Evolutionary conservation across 2,888 invertebrate species (phyloP).

Genomic region (Epirrhoe alternata): DNA sequence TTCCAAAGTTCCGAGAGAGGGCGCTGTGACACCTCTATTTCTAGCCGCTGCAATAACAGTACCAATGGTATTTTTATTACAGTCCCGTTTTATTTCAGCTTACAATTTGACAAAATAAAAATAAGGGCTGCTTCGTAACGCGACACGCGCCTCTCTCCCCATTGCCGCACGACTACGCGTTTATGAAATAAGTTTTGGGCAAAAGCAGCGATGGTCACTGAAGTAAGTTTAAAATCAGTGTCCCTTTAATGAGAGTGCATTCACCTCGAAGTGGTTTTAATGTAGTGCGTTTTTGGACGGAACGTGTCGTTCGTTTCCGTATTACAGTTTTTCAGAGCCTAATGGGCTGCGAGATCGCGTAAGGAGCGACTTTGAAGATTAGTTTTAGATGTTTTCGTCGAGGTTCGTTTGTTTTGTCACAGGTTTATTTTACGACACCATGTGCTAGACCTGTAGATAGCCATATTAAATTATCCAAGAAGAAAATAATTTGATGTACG

Average conservation of each 20-base stretch:
- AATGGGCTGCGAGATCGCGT: conserved; percentile 45
- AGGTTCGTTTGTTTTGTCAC: conserved; percentile 9
- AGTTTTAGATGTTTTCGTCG: conserved; percentile 27
- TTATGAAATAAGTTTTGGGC: not conserved
- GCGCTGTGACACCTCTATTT: conserved; percentile 72
- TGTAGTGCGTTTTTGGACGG: conserved; percentile 72
- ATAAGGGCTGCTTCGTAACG: conserved; percentile 73
- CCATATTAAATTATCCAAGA: not conserved
- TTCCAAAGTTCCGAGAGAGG: conserved; percentile 48
- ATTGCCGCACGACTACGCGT: conserved; percentile 7
- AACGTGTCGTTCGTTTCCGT: conserved; percentile 71
- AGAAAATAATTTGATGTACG: too few relatives aligned
- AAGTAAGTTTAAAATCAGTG: conserved; percentile 63
- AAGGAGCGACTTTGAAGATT: conserved; percentile 37
- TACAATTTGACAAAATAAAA: conserved; percentile 85
- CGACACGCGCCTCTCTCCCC: conserved; percentile 55
- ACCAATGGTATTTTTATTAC: conserved; percentile 83
- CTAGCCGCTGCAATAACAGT: conserved; percentile 78
- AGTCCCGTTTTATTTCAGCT: conserved; percentile 82
- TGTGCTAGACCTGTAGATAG: not conserved
- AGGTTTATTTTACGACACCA: conserved; percentile 1
- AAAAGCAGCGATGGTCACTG: conserved; percentile 54
- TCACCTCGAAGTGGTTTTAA: conserved; percentile 71
- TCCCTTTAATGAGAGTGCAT: conserved; percentile 82
- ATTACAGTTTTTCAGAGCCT: conserved; percentile 57